These are phyloP conservation scores for Leptonema lineaticorne DNA, from an alignment of 1,140 invertebrate genomes.

Conservation along the genomic window DNA sequence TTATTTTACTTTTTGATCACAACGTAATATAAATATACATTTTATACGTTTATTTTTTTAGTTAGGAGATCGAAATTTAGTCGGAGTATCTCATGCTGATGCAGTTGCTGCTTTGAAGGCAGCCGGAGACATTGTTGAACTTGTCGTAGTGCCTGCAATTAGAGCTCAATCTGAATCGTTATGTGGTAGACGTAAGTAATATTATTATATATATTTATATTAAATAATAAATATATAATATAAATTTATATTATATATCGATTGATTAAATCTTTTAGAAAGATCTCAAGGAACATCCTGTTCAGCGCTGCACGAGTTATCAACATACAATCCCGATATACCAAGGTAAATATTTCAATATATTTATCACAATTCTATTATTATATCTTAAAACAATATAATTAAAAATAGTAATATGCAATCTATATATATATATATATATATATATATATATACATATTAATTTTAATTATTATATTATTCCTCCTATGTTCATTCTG, in stretches of 20 bases:
- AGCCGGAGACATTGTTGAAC: constrained; percentile 86
- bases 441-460: no score
- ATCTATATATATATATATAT: no score
- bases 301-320: constrained; percentile 55
- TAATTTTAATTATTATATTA: no score
- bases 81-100: constrained; percentile 97
- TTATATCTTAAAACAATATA: no score
- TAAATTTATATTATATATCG: background rate
- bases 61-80: constrained; percentile 84
- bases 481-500: no score
- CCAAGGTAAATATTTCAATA: constrained; percentile 46
- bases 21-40: background rate
- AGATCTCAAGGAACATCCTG: constrained; percentile 57
- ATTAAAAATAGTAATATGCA: no score
- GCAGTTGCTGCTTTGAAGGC: constrained; percentile 93
- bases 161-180: constrained; percentile 39
- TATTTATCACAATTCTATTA: background rate
- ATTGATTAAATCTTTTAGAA: constrained; percentile 42
- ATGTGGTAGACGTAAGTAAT: constrained; percentile 35
- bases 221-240: background rate
- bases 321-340: constrained; percentile 54
- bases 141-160: constrained; percentile 66
- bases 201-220: constrained; percentile 1
- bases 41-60: constrained; percentile 48
- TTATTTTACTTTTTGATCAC: no score